A percentile compares a stretch with the other conserved stretches of the same genome.
phyloP scores from a whole-genome alignment of 2,797 vertebrate species.

The Todus mexicanus region DNA sequence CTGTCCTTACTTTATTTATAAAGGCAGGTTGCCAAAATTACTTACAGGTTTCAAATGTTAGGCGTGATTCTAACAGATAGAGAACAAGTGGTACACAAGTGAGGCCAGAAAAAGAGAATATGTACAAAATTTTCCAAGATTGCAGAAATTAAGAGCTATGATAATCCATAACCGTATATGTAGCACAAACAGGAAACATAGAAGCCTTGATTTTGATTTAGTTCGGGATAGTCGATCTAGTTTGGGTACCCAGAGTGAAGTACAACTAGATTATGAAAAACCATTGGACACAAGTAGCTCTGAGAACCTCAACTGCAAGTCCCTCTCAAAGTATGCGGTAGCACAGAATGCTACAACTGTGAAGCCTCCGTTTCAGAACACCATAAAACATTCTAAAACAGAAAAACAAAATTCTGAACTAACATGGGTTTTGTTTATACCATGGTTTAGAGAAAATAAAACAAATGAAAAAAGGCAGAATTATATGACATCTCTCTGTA shows the following conservation, averaged over 20 bases:
- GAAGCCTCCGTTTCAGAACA: not conserved
- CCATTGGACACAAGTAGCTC: not conserved
- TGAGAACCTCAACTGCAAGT: not conserved
- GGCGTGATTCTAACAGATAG: conserved; percentile 30
- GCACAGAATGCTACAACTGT: not conserved
- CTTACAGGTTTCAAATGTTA: conserved; percentile 11
- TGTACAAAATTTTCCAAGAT: not conserved
- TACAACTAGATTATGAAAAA: not conserved
- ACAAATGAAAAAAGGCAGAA: not conserved
- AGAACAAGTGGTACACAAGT: not conserved
- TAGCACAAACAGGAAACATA: not conserved
- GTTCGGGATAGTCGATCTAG: not conserved
- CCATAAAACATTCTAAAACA: not conserved
- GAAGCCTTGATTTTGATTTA: not conserved
- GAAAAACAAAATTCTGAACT: not conserved
- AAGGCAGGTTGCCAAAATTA: conserved; percentile 12
- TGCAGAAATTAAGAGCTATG: not conserved
- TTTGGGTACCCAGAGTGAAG: not conserved
- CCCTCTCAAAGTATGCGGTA: not conserved
- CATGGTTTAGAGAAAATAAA: not conserved
- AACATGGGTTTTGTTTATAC: not conserved
- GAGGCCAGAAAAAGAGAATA: not conserved
- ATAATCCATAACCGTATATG: not conserved
- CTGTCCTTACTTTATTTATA: conserved; percentile 47
- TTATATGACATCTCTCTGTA: not conserved